These are phyloP conservation scores for Brienomyrus brachyistius DNA, from an alignment of 2,113 vertebrate genomes.

Conservation along the genomic window DNA sequence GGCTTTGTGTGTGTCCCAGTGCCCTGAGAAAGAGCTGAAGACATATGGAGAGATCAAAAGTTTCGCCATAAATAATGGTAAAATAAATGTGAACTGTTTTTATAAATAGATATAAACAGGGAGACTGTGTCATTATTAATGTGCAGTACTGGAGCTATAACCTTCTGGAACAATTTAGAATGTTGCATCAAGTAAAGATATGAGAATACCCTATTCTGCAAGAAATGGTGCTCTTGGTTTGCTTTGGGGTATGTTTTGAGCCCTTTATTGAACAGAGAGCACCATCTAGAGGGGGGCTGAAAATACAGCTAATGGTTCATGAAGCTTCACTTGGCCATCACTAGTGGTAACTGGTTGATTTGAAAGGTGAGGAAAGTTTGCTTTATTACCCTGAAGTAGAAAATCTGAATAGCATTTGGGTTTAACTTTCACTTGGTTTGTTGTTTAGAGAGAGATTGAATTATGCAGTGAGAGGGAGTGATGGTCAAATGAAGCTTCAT, in stretches of 20 bases:
- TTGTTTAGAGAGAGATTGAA: too few species aligned
- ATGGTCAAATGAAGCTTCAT: too few species aligned
- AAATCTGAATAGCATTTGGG: too few species aligned
- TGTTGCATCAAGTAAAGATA: not conserved
- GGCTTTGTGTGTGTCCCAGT: conserved; percentile 86
- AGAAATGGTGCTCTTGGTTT: not conserved
- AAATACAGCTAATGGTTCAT: too few species aligned
- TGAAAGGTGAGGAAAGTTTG: too few species aligned
- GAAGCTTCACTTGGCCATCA: too few species aligned
- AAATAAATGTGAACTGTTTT: conserved; percentile 29
- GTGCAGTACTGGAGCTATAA: not conserved
- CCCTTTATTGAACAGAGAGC: too few species aligned
- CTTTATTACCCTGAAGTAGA: too few species aligned
- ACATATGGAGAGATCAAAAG: conserved; percentile 80
- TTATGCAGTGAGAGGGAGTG: too few species aligned
- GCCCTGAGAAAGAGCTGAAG: conserved; percentile 75
- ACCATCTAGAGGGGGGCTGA: too few species aligned
- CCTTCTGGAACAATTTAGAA: not conserved
- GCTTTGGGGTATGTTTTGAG: not conserved
- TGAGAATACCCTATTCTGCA: not conserved
- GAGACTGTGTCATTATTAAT: not conserved
- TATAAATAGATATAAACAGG: not conserved
- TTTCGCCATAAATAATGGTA: conserved; percentile 88
- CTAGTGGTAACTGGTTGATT: too few species aligned
- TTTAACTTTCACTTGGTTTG: too few species aligned